Evolutionary conservation across 2,888 invertebrate species (phyloP), one percentile per base, ranked within the genome.

Genomic region (Aphodius sticticus): DNA sequence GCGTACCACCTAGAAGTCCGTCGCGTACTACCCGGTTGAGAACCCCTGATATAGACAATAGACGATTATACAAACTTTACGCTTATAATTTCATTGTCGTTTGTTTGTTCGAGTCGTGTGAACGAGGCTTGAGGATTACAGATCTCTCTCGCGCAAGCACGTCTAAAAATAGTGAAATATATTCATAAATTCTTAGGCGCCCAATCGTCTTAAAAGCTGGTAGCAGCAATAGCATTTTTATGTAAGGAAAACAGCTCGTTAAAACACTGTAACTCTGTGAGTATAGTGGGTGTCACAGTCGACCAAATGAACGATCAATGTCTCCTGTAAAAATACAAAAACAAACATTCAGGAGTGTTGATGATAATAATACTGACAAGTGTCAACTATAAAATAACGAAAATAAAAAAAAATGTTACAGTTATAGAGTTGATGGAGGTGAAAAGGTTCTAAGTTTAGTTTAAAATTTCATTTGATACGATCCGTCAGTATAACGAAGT

Each of bases 141-240:
- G 53, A 53, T 53, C 53, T 53, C 53, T 53, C 53, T 53, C 53
- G 53, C 7, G 53, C 53, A 12, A 53, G 12, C 9, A 7, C 7
- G 53, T 53, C 53, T 53, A 53, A 53, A 53, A 53, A 53, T 53
- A 53, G 53, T 53, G 53, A 53, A 53, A 53, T 53, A 53, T 53
- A 53, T 53, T 53, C 53, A 53, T 53, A 53, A 53, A 53, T 53
- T 53, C 53, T 53, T 53, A 53, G 53, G 53, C 53, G 53, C 12
- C 53, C 53, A 53, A 53, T 53, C 53, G 53, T 53, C 53, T 53
- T 53, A 53, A 53, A 53, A 53, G 53, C 53, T 53, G 12, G 53
- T 53, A 53, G 53, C 53, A 53, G 53, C 53, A 53, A 53, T 53
- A 53, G 53, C 53, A 53, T 53, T 53, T 53, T 53, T 53, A 53